Evolutionary conservation across 2,888 invertebrate genomes (phyloP).

Genomic region (Pterobdella sp.): DNA sequence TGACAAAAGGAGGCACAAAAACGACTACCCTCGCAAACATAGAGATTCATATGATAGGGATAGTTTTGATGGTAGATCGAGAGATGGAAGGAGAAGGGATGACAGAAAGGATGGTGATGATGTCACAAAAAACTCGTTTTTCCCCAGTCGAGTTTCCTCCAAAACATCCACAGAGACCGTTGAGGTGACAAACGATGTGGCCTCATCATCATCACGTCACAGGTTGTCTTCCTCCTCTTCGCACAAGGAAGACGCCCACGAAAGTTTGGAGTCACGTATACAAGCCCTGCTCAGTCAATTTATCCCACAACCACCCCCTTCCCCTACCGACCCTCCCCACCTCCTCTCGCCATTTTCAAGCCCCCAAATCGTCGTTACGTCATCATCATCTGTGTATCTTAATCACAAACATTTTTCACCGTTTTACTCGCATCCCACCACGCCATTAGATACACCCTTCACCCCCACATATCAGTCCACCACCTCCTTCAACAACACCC

Average conservation of each 20-base stretch:
- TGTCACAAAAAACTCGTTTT: not conserved
- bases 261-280: conserved; percentile 23
- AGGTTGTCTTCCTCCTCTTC: not conserved
- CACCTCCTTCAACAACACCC: conserved; percentile 5
- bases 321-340: not conserved
- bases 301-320: conserved; percentile 6
- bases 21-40: not conserved
- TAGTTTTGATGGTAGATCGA: not conserved
- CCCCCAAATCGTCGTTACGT: not conserved
- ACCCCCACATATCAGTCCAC: no score
- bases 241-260: conserved; percentile 12
- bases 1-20: conserved; percentile 12
- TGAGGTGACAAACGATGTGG: not conserved
- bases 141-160: not conserved
- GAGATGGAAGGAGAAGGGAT: conserved; percentile 1
- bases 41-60: not conserved
- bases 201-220: not conserved
- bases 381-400: not conserved
- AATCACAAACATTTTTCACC: not conserved
- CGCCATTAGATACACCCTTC: not conserved
- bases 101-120: not conserved
- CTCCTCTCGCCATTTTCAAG: not conserved
- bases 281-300: conserved; percentile 23
- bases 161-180: no score
- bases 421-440: not conserved